Conservation (phyloP, 92 coral and sea anemone species). For the Chrysogorgia sp. region DNA sequence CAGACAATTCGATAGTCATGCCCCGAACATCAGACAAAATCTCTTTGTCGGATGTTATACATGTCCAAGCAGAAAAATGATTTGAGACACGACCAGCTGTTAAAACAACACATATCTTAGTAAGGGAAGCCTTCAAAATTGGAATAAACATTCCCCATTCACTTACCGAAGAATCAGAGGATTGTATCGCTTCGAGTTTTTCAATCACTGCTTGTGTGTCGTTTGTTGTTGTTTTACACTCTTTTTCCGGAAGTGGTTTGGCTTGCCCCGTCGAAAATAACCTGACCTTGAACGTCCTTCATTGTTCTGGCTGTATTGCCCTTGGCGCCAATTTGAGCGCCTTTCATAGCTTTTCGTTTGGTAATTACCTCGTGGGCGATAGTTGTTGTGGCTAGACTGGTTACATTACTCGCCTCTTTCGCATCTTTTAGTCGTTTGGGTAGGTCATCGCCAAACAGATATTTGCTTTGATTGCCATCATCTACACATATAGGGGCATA, state of each 20-base stretch:
- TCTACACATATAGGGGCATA: conserved; percentile 23
- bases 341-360: too few species aligned
- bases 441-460: conserved; percentile 30
- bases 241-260: background rate
- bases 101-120: too few species aligned
- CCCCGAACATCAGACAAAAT: conserved; percentile 15
- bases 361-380: too few species aligned
- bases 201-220: background rate
- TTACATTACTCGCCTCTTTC: conserved; percentile 9
- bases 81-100: too few species aligned
- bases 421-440: conserved; percentile 28
- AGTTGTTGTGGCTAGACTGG: too few species aligned
- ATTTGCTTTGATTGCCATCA: background rate
- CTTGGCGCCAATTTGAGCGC: background rate
- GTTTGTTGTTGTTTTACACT: background rate
- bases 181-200: background rate
- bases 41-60: conserved; percentile 13
- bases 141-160: too few species aligned
- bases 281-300: background rate
- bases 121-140: too few species aligned
- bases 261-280: background rate
- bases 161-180: too few species aligned
- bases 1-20: conserved; percentile 6
- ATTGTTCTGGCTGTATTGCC: too few species aligned
- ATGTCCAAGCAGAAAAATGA: conserved; percentile 12